A percentile compares a stretch with the other conserved stretches of the same genome.
Conservation (phyloP, 1,140 invertebrate species). For the Hydropsyche tenuis region DNA sequence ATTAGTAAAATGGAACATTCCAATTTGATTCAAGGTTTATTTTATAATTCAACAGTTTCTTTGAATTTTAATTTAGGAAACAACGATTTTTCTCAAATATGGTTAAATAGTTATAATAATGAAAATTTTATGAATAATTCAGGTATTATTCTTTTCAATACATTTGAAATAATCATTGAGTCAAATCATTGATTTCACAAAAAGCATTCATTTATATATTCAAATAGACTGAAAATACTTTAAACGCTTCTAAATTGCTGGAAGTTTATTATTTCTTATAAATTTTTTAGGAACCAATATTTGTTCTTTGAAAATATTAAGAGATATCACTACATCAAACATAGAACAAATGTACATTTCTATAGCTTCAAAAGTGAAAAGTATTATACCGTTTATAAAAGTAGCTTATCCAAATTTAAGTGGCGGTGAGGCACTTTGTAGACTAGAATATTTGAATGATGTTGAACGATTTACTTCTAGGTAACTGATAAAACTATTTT, state of each 20-base stretch:
- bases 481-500: constrained; percentile 48
- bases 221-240: no score
- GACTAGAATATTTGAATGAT: constrained; percentile 67
- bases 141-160: neutral
- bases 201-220: no score
- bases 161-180: neutral
- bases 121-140: constrained; percentile 2
- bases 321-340: constrained; percentile 22
- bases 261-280: no score
- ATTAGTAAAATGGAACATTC: constrained; percentile 43
- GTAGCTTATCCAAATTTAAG: constrained; percentile 77
- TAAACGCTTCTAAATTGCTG: no score
- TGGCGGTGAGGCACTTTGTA: constrained; percentile 62
- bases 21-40: constrained; percentile 36
- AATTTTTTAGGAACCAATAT: constrained; percentile 37
- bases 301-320: constrained; percentile 45
- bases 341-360: constrained; percentile 34
- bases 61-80: constrained; percentile 34
- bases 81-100: constrained; percentile 3
- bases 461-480: constrained; percentile 71
- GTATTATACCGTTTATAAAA: constrained; percentile 75
- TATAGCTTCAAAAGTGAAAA: constrained; percentile 62
- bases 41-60: constrained; percentile 38
- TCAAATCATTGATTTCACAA: no score
- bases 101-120: constrained; percentile 1